Evolutionary conservation across 2,797 vertebrate species (phyloP).

Genomic region (Aselliscus stoliczkanus): DNA sequence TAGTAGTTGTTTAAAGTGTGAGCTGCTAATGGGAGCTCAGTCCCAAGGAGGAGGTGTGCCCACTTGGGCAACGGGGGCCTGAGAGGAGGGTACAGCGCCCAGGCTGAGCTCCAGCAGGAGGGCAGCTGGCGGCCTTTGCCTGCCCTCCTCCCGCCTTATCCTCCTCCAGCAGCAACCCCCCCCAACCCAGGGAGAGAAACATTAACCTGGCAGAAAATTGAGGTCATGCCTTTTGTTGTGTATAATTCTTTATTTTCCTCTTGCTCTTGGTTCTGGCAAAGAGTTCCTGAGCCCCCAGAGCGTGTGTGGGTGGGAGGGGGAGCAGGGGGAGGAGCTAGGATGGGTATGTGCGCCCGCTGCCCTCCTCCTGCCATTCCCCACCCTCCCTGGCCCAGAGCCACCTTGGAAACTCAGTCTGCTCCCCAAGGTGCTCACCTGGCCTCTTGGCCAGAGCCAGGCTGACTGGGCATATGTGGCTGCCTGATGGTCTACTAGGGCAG

Average conservation of each 20-base stretch:
- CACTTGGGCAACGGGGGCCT: not conserved
- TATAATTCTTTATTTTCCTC: slow-evolving; percentile 72
- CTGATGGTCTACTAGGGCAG: not conserved
- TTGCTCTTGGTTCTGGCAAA: slow-evolving; percentile 63
- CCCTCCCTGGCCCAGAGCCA: not conserved
- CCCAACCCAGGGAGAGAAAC: not conserved
- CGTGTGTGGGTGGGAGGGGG: not conserved
- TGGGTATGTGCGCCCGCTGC: not conserved
- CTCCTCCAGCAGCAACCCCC: not conserved
- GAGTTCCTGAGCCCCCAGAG: not conserved
- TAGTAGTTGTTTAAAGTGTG: not conserved
- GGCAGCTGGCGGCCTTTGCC: not conserved
- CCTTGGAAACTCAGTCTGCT: not conserved
- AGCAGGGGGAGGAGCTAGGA: too few relatives aligned
- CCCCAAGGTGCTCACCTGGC: not conserved
- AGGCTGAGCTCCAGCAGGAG: not conserved
- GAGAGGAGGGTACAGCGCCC: not conserved
- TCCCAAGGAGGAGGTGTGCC: not conserved
- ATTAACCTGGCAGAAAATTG: slow-evolving; percentile 76
- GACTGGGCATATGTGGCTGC: not conserved
- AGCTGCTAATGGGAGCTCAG: not conserved
- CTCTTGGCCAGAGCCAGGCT: not conserved
- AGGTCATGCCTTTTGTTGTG: slow-evolving; percentile 62
- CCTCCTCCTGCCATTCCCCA: not conserved
- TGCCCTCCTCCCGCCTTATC: not conserved